phyloP scores from a whole-genome alignment of 1,140 invertebrate genomes.

The Solenopsis fugax region DNA sequence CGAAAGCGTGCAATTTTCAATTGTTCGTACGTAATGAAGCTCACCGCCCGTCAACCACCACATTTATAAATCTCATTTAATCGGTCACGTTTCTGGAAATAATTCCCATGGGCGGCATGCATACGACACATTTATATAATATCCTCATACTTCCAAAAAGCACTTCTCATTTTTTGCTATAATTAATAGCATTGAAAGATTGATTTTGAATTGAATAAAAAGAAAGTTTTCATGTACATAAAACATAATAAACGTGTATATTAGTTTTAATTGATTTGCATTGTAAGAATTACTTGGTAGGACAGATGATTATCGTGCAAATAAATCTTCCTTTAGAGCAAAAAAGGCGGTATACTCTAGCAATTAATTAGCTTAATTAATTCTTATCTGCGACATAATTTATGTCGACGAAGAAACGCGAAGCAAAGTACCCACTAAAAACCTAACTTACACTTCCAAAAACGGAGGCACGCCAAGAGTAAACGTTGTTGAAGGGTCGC shows the following conservation, averaged over 20 bases:
- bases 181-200: neutral
- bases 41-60: slow-evolving; percentile 36
- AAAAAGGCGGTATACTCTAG: neutral
- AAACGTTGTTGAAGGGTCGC: slow-evolving; percentile 4
- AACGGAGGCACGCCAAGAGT: neutral
- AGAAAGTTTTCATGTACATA: neutral
- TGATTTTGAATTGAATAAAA: slow-evolving; percentile 26
- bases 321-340: neutral
- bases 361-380: slow-evolving; percentile 59
- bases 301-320: neutral
- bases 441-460: slow-evolving; percentile 47
- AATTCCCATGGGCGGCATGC: slow-evolving; percentile 18
- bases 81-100: slow-evolving; percentile 46
- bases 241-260: neutral
- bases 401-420: slow-evolving; percentile 42
- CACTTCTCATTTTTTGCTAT: slow-evolving; percentile 9
- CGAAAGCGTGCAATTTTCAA: slow-evolving; percentile 64
- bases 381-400: slow-evolving; percentile 55
- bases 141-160: neutral
- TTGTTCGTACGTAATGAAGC: slow-evolving; percentile 62
- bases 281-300: neutral
- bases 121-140: slow-evolving; percentile 16
- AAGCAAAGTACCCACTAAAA: slow-evolving; percentile 30
- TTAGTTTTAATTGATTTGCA: neutral
- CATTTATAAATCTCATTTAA: slow-evolving; percentile 65